Evolutionary conservation across 2,797 vertebrate genomes (phyloP), one percentile per base, ranked within the genome.

Genomic region (Sebastes alutus): DNA sequence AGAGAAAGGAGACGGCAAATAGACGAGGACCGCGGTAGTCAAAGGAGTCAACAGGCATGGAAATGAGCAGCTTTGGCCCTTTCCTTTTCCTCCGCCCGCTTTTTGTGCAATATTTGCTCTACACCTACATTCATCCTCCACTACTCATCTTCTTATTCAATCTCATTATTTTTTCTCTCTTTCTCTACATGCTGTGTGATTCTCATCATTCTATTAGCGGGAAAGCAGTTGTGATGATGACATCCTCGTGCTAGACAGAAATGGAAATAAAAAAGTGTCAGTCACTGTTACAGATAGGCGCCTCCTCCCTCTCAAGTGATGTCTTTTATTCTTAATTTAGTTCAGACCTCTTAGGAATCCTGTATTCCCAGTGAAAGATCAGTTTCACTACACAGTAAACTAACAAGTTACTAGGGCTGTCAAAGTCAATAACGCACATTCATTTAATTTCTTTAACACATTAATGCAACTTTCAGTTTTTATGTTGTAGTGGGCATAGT

Each of bases 1-100:
- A 80, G 77, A 80, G 81, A 86, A 86, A 86, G 72, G 84, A 92
- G 82, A 56, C 74, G 30, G 86, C 78, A 64, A 46, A 67, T 32
- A 82, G 88, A 87, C 70, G 35, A 72, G 76, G 73, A 71, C 72
- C 11, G 18, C 27, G 61, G 54, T 29, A 80, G 87, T 90, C 85
- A 91, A 93, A 89, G 62, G 87, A 89, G 90, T 92, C 91, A 92
- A 89, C 87, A 94, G 87, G 89, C 89, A 90, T 90, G 87, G 86
- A 91, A 91, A 91, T 89, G 82, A 91, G 85, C 84, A 86, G 86
- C 83, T 79, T 81, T 68, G 38, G 77, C 62, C 67, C 63, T 65
- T 61, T 69, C 18, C 67, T 72, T 74, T 22, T 29, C 25, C 25
- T 18, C 78, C 13, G 10, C 67, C 58, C 16, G 20, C 63, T 52